Conservation (phyloP, 2,113 vertebrate genomes). For the Poecilia latipinna region DNA sequence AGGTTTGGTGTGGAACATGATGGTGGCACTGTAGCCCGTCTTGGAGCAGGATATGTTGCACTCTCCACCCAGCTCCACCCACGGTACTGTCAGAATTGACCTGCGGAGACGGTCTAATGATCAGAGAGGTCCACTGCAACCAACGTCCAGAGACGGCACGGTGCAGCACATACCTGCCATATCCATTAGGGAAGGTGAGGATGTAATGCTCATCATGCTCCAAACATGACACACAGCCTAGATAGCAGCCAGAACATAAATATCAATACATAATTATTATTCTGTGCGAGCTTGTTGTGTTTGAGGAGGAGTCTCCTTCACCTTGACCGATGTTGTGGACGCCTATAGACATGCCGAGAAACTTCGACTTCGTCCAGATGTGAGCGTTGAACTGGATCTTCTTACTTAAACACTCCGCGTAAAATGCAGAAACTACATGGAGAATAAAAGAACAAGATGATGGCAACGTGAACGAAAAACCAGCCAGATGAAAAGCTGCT, state of each 20-base stretch:
- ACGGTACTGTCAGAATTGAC: constrained; percentile 98
- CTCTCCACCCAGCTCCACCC: constrained; percentile 98
- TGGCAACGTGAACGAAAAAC: neutral
- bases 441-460: constrained; percentile 1
- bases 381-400: constrained; percentile 99
- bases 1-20: constrained; percentile 97
- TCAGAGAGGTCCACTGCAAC: neutral
- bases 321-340: constrained; percentile 99
- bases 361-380: constrained; percentile 99
- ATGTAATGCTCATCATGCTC: constrained; percentile 98
- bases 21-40: constrained; percentile 94
- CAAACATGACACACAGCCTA: constrained; percentile 96
- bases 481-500: neutral
- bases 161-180: constrained; percentile 85
- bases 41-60: constrained; percentile 97
- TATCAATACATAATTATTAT: neutral
- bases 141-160: neutral
- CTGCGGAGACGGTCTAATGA: constrained; percentile 70
- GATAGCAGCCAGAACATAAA: constrained; percentile 2
- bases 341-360: constrained; percentile 98
- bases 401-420: constrained; percentile 94
- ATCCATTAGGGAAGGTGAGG: constrained; percentile 97
- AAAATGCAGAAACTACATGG: constrained; percentile 96
- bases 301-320: constrained; percentile 53
- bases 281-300: neutral